Base-by-base conservation (phyloP, 1,140 invertebrate species). In the Mactra quadrangularis region DNA sequence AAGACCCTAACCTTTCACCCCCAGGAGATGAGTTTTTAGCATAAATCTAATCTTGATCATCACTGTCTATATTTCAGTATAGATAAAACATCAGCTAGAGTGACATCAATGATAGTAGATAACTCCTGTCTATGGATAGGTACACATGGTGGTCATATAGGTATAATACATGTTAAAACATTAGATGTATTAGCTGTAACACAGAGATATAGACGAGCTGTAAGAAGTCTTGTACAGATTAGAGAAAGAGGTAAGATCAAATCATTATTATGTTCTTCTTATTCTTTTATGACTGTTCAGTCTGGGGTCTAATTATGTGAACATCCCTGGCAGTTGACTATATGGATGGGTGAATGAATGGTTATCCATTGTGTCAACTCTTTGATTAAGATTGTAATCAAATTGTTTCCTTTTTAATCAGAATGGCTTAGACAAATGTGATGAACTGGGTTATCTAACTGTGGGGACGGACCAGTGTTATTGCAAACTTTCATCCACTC, bases 101-200 rank as follows among this genome's bases (percentile, higher is more conserved):
- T 91, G 1, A 90, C 90, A 15, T 45, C 89, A 33, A 81, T 89
- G 41, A 70, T 85, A 6, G 78, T 88, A 4, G 86, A 87, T 4
- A 76, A 38, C 15, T 79, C 81, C 15, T 81, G 64, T 17, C 41
- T 91, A 53, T 91, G 90, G 90, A 82, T 90, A n/a, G 90, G 90
- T 11, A 90, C 90, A 13, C 85, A 87, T 19, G 86, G 89, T 2
- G 90, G 90, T 27, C 85, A 87, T 45, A 77, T 91, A 47, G 87
- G 83, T 45, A 52, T 91, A n/a, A 45, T 91, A 33, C 88, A 91
- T 38, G 60, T 74, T 0, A 76, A 60, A 27, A 85, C 86, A 17
- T 74, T 83, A 41, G 33, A 68, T 22, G 83, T 85, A 0, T 31
- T 90, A 17, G 72, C 77, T 13, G 53, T 86, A 27, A 87, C 85